phyloP scores from a whole-genome alignment of 53 echinoderm and acorn worm species.

The Actinopyga echinites region DNA sequence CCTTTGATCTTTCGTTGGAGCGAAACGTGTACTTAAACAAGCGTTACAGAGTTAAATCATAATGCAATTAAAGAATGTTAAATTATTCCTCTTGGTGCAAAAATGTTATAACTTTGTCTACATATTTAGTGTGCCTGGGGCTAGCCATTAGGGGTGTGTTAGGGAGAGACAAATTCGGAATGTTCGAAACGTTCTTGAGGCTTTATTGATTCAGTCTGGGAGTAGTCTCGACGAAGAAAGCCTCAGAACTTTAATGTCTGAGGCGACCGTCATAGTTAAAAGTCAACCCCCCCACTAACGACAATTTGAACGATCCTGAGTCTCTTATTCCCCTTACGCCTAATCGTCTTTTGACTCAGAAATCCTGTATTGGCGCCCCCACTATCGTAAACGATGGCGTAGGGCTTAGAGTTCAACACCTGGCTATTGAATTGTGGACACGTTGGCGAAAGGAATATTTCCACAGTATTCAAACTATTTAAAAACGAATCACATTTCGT shows the following conservation, averaged over 20 bases:
- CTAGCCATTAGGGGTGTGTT: conserved; percentile 62
- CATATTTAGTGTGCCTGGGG: conserved; percentile 38
- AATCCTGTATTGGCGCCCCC: no score
- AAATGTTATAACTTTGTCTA: conserved; percentile 52
- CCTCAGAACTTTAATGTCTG: no score
- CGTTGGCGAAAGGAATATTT: conserved; percentile 16
- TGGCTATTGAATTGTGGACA: neutral
- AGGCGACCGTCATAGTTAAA: neutral
- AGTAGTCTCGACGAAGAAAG: no score
- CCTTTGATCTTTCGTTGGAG: no score
- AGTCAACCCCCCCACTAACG: neutral
- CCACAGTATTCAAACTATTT: neutral
- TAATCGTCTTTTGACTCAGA: no score
- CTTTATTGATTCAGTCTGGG: conserved; percentile 34
- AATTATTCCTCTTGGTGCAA: conserved; percentile 26
- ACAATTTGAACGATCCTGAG: neutral
- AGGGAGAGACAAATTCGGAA: conserved; percentile 71
- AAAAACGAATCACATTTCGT: neutral
- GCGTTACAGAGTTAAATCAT: no score
- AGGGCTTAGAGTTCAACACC: no score
- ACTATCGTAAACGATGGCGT: no score
- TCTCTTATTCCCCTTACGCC: no score
- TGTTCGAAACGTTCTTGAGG: conserved; percentile 50
- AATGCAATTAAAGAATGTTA: no score
- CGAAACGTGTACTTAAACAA: no score